Evolutionary conservation across 2,888 invertebrate genomes (phyloP).

Genomic region (Leucophenga montana): DNA sequence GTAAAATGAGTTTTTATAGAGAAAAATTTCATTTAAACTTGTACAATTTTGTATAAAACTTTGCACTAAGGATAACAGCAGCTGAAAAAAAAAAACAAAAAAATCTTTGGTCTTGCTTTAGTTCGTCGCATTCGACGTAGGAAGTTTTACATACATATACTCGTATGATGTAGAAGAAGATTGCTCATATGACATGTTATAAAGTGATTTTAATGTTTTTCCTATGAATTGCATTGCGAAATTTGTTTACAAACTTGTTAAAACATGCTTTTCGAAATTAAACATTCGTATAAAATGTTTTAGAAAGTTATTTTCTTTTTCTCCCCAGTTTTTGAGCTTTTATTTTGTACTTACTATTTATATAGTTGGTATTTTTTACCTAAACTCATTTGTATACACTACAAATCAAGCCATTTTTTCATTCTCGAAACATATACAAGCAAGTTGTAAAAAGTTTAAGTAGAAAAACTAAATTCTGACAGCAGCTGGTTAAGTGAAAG

Average conservation of each 20-base stretch:
- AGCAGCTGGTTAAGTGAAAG: conserved; percentile 7
- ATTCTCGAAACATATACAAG: neutral
- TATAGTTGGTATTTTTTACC: neutral
- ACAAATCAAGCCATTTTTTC: neutral
- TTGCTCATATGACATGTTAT: conserved; percentile 29
- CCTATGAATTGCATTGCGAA: conserved; percentile 31
- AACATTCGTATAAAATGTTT: conserved; percentile 60
- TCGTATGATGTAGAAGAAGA: neutral
- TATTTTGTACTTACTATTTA: conserved; percentile 41
- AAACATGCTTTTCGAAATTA: conserved; percentile 61
- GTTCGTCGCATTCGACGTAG: neutral
- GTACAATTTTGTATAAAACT: conserved; percentile 6
- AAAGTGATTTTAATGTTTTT: conserved; percentile 19
- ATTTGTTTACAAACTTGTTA: conserved; percentile 45
- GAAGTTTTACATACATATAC: neutral
- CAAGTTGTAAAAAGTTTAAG: conserved; percentile 3
- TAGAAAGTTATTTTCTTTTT: conserved; percentile 56
- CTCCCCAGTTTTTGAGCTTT: no score
- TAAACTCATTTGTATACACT: neutral
- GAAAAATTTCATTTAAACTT: conserved; percentile 47
- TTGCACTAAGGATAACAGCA: no score
- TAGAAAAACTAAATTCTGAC: neutral
- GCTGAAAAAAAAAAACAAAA: no score
- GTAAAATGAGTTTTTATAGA: conserved; percentile 15
- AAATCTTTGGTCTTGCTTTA: no score